A percentile compares a stretch with the other conserved stretches of the same genome.
phyloP scores from a whole-genome alignment of 2,888 invertebrate genomes.

The Aspidiotus rigidus region DNA sequence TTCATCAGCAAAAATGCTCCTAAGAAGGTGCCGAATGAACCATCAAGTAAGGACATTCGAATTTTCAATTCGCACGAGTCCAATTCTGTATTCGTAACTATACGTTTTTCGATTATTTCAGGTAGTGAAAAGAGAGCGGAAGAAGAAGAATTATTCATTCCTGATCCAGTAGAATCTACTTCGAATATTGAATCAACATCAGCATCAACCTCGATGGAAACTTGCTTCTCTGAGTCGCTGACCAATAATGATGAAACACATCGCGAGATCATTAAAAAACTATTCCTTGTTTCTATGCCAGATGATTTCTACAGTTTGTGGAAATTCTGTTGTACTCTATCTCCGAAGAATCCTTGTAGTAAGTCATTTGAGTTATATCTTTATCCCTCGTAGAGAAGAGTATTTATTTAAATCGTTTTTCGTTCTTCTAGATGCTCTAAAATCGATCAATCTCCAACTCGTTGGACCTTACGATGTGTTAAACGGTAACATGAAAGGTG shows the following conservation, averaged over 20 bases:
- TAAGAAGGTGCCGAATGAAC: too few relatives aligned
- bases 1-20: too few relatives aligned
- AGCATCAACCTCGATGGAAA: neutral
- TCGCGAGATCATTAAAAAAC: conserved; percentile 53
- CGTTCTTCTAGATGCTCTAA: conserved; percentile 50
- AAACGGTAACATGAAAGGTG: conserved; percentile 50
- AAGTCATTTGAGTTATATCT: conserved; percentile 16
- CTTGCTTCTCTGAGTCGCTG: neutral
- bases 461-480: conserved; percentile 85
- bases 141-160: neutral
- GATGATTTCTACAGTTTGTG: conserved; percentile 79
- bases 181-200: too few relatives aligned
- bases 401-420: conserved; percentile 14
- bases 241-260: conserved; percentile 33
- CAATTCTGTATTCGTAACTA: too few relatives aligned
- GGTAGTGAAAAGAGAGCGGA: neutral
- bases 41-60: too few relatives aligned
- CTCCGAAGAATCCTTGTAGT: conserved; percentile 49
- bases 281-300: conserved; percentile 79
- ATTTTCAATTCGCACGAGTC: too few relatives aligned
- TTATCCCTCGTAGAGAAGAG: too few relatives aligned
- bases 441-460: conserved; percentile 57
- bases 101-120: too few relatives aligned
- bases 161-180: neutral
- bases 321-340: conserved; percentile 57